Evolutionary conservation across 2,888 invertebrate genomes (phyloP), one percentile per base, ranked within the genome.

Genomic region (Neuroscelio doddi): DNA sequence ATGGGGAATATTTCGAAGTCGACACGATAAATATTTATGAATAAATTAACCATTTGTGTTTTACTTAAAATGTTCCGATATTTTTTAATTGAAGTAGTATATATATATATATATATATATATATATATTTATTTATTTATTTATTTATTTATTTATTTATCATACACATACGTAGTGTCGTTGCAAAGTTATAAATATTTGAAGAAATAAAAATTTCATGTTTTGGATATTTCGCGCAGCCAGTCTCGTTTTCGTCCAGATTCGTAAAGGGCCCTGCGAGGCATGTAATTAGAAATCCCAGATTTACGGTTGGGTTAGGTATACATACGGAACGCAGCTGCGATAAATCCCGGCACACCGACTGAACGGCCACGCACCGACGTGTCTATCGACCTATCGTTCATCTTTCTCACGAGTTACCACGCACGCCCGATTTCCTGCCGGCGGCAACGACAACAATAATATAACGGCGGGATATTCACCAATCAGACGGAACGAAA

Each of bases 361-460:
- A 65, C 70, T 72, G 72, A 77, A 55, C 71, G 67, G 72, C 58
- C 69, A 76, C 73, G 73, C 76, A 70, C 73, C 69, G 73, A 75
- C 69, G 71, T 71, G 72, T 71, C 72, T 75, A 74, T 76, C 73
- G 61, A 68, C 66, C 73, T 76, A 77, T 75, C 77, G 75, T 75
- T 73, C 76, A 76, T 76, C 76, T 77, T 77, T 76, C 77, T 78
- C 77, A 75, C 75, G 75, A 74, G 64, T 69, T 66, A 62, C 62
- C 53, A 45, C 65, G 63, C 57, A 62, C 62, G 46, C 47, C 55
- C 47, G 62, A 68, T 62, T 64, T 52, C 36, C 58, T 58, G 68
- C 65, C 65, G 44, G 30, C 12, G 65, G 64, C 65, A 29, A 50
- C 57, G 51, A 1, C 58, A 55, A 68, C 61, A 55, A 64, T 57